Conservation (phyloP, 2,888 invertebrate species). For the Sisyra terminalis region DNA sequence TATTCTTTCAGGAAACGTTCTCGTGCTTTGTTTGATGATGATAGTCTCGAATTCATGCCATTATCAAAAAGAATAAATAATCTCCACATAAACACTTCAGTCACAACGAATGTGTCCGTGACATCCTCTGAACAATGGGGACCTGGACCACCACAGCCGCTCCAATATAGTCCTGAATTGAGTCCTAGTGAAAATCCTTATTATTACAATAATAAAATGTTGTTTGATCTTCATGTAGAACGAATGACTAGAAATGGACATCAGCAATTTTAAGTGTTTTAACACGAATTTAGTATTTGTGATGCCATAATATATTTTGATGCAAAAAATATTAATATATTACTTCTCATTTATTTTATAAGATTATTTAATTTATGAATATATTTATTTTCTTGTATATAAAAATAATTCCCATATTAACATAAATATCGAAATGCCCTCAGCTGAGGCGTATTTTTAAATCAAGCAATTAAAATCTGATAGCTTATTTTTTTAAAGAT, state of each 20-base stretch:
- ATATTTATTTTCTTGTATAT: too few species aligned
- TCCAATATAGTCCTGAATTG: conserved; percentile 58
- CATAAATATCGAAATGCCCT: too few species aligned
- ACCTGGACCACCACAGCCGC: conserved; percentile 7
- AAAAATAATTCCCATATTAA: too few species aligned
- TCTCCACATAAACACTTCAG: conserved; percentile 52
- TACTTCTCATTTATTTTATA: neutral
- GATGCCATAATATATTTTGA: neutral
- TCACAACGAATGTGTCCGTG: conserved; percentile 10
- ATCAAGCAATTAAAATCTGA: too few species aligned
- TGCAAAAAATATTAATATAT: neutral
- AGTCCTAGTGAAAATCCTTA: conserved; percentile 63
- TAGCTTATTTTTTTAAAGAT: too few species aligned
- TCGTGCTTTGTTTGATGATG: conserved; percentile 49
- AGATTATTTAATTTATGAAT: too few species aligned
- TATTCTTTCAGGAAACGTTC: conserved; percentile 51
- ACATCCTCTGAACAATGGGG: conserved; percentile 4
- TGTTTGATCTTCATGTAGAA: conserved; percentile 72
- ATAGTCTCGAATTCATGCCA: conserved; percentile 65
- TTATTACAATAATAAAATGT: conserved; percentile 74
- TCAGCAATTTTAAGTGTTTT: conserved; percentile 7
- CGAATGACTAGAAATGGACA: conserved; percentile 50
- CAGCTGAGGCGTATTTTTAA: too few species aligned
- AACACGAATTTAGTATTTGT: neutral
- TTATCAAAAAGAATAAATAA: conserved; percentile 82